These are phyloP conservation scores for Amblyjoppa fuscipennis DNA, from an alignment of 2,888 invertebrate genomes.

Conservation along the genomic window DNA sequence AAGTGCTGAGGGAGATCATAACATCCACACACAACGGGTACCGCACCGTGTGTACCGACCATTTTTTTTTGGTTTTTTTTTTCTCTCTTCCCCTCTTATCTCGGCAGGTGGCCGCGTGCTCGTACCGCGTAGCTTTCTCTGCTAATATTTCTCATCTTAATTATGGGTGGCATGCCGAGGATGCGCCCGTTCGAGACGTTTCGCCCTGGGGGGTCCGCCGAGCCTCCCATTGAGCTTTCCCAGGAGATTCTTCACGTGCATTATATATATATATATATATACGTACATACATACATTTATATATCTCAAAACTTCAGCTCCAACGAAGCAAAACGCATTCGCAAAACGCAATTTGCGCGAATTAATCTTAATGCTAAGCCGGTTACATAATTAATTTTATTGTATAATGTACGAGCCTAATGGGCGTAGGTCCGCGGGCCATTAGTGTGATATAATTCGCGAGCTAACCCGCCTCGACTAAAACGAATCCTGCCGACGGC, in stretches of 20 bases:
- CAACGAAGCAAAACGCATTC: constrained; percentile 21
- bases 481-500: background rate
- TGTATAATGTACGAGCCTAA: background rate
- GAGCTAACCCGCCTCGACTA: background rate
- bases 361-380: constrained; percentile 24
- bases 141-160: constrained; percentile 68
- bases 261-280: background rate
- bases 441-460: no score
- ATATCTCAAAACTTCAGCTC: constrained; percentile 4
- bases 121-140: constrained; percentile 63
- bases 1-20: constrained; percentile 24
- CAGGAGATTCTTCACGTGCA: constrained; percentile 14
- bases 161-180: constrained; percentile 61
- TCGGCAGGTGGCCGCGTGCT: constrained; percentile 29
- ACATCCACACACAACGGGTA: background rate
- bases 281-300: background rate
- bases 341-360: constrained; percentile 15
- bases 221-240: constrained; percentile 62
- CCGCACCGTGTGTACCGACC: background rate
- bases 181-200: constrained; percentile 45
- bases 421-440: no score
- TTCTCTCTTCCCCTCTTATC: constrained; percentile 7
- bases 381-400: constrained; percentile 46
- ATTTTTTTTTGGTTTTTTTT: constrained; percentile 15
- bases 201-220: constrained; percentile 61